These are phyloP conservation scores for Cercopithecus petaurista DNA, from an alignment of 2,797 vertebrate species.

Conservation along the genomic window DNA sequence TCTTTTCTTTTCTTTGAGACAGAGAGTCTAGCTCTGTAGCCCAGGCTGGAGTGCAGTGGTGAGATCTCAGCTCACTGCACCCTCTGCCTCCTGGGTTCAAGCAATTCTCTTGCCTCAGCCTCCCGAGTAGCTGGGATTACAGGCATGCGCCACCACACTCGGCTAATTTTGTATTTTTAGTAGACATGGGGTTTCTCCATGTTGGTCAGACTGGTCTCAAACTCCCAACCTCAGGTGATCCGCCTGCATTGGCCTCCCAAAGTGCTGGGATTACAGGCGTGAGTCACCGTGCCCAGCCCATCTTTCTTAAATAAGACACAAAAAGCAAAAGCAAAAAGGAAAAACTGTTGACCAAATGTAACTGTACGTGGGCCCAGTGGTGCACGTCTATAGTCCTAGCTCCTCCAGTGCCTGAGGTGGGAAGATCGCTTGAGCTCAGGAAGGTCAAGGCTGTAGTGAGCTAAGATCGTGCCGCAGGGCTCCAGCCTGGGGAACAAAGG, in stretches of 20 bases:
- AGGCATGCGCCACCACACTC: neutral
- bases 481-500: no score
- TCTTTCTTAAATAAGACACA: neutral
- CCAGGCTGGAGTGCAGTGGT: neutral
- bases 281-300: rapidly evolving
- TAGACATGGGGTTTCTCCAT: neutral
- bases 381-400: no score
- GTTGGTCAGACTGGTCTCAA: no score
- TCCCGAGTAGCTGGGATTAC: neutral
- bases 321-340: neutral
- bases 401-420: no score
- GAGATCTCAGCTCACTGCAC: neutral
- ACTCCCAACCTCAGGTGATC: neutral
- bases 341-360: neutral
- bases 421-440: no score
- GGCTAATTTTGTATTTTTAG: neutral
- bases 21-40: neutral
- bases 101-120: neutral
- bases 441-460: no score
- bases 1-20: neutral
- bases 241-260: neutral
- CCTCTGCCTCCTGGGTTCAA: neutral
- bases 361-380: neutral
- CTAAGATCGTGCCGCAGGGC: no score
- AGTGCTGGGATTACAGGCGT: neutral